Evolutionary conservation across 2,113 vertebrate genomes (phyloP), one percentile per base, ranked within the genome.

Genomic region (Upupa epops): DNA sequence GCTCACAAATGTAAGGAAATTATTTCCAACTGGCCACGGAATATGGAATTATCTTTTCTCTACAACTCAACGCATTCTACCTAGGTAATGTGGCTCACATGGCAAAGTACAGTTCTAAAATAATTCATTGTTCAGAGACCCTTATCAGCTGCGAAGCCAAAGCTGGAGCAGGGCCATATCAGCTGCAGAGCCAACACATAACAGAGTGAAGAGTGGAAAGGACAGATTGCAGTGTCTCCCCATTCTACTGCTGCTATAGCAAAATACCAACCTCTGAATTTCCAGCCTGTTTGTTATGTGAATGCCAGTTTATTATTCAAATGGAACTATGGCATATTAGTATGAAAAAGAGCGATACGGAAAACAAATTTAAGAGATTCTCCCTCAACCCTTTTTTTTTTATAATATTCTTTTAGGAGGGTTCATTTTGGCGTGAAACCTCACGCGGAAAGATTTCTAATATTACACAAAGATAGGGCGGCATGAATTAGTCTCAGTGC

Each of bases 141-240:
- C 63, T 89, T 90, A 94, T 86, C 90, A 95, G 58, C 74, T 32
- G 83, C 83, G 92, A 90, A 94, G 80, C 83, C 73, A 88, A 90
- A 86, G 66, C 81, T 93, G 86, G 66, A 93, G 63, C 51, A 29
- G 32, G 77, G 80, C 80, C 63, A 22, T 84, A 95, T 93, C 92
- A 93, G 77, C 81, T 79, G 70, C 92, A 90, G 59, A 84, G 86
- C 83, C 66, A 82, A 84, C 63, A 75, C n/a, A 65, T 17, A 89
- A 76, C 48, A 82, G 51, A 85, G 66, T 22, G 86, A 81, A 82
- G 66, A 93, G 34, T 45, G 70, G 77, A 82, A 81, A 93, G 83
- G 83, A 94, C 83, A 87, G 81, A 92, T 52, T 92, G 81, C 70
- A 73, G 59, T 55, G 54, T 76, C 63, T 84, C 61, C 40, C 58